Percentiles rank a stretch among this genome's conserved stretches.
phyloP scores from a whole-genome alignment of 1,140 invertebrate species.

The Leptonema lineaticorne region DNA sequence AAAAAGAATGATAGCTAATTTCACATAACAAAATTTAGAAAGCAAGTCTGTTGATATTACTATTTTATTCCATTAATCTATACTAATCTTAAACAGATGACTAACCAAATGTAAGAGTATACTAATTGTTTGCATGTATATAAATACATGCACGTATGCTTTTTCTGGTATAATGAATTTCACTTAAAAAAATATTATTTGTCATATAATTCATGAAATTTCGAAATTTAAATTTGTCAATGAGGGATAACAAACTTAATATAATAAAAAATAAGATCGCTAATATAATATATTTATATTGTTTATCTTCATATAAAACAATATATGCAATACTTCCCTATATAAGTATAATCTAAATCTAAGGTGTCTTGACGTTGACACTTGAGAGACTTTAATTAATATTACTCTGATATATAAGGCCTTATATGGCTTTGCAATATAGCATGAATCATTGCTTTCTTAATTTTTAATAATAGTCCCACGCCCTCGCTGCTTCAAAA shows the following conservation, averaged over 20 bases:
- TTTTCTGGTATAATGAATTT: too few species aligned
- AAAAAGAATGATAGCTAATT: constrained; percentile 17
- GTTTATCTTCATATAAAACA: constrained; percentile 7
- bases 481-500: constrained; percentile 29
- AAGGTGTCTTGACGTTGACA: constrained; percentile 22
- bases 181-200: too few species aligned
- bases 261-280: background rate
- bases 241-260: too few species aligned
- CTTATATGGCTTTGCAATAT: constrained; percentile 33
- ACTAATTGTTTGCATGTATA: constrained; percentile 34
- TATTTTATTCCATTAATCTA: constrained; percentile 31
- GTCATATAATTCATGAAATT: constrained; percentile 17
- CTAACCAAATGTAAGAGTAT: constrained; percentile 29
- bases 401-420: constrained; percentile 37
- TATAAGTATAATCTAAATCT: background rate
- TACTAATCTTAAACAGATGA: constrained; percentile 29
- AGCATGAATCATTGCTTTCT: constrained; percentile 27
- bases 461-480: constrained; percentile 29
- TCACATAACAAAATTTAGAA: constrained; percentile 5
- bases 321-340: background rate
- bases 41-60: background rate
- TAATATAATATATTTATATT: too few species aligned
- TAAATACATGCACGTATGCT: too few species aligned
- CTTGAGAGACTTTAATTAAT: constrained; percentile 18
- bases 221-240: constrained; percentile 38